These are phyloP conservation scores for Hyles euphorbiae DNA, from an alignment of 1,140 invertebrate species.

Conservation along the genomic window DNA sequence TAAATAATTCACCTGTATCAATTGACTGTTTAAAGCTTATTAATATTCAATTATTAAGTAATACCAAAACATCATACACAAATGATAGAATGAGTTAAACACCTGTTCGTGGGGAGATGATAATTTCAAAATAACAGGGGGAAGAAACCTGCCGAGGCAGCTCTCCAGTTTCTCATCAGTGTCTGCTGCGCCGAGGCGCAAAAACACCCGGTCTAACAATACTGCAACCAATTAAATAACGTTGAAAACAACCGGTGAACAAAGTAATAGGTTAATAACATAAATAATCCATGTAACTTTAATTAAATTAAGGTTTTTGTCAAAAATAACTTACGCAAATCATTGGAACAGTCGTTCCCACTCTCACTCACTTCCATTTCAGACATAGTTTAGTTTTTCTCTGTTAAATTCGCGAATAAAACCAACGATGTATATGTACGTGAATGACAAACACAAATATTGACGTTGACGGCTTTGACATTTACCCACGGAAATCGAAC, in stretches of 20 bases:
- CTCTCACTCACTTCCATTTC: constrained; percentile 64
- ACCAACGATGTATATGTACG: too few relatives aligned
- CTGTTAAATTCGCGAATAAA: neutral
- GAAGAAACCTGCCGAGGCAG: constrained; percentile 88
- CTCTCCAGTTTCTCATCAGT: constrained; percentile 91
- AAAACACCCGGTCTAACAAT: constrained; percentile 91
- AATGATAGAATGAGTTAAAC: constrained; percentile 2
- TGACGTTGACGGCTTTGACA: neutral
- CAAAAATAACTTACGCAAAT: constrained; percentile 48
- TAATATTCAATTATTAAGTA: too few relatives aligned
- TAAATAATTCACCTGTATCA: too few relatives aligned
- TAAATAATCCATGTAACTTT: neutral
- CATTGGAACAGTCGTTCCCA: constrained; percentile 60
- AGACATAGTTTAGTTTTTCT: constrained; percentile 38
- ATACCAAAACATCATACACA: too few relatives aligned
- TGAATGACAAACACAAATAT: constrained; percentile 11
- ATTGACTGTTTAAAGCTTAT: too few relatives aligned
- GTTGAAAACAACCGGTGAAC: constrained; percentile 22
- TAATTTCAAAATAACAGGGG: constrained; percentile 92
- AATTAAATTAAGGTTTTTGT: neutral
- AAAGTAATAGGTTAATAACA: constrained; percentile 26
- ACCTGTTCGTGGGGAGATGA: constrained; percentile 91
- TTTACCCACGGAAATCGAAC: too few relatives aligned
- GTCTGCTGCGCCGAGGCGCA: constrained; percentile 91
- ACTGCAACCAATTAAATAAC: constrained; percentile 72